Base-by-base conservation (phyloP, 2,797 vertebrate species). In the Sciurus carolinensis region DNA sequence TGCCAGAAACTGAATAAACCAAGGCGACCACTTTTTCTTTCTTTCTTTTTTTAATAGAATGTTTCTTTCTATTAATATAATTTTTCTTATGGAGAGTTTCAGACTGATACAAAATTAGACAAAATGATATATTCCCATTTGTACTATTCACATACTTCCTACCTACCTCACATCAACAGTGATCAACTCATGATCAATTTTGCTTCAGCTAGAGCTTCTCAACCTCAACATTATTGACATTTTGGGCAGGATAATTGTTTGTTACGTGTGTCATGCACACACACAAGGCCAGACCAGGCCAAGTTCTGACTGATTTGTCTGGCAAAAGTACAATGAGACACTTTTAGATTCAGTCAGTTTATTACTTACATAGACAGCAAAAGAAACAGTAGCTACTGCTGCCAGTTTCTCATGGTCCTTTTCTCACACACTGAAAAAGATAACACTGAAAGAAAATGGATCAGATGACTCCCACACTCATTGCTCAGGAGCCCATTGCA, bases 81-180 rank as follows among this genome's bases (percentile, higher is more conserved):
- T 64, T 93, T 96, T 91, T 95, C 57, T 91, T 91, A 86, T 54
- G 22, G 64, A 81, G 57, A 79, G 20, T 80, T 94, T 72, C 50
- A 94, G 89, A 73, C 20, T 59, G 64, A 84, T 76, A 59, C 39
- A 89, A 64, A 67, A 85, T 94, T 89, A 75, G 77, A 92, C 50
- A 50, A 80, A 87, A 79, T 14, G 15, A 17, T 59, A 5, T 66
- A 66, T 89, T 72, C 64, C n/a, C 9, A 42, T 90, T 94, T 81
- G 39, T 72, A 66, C 28, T 59, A 50, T 67, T 87, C 36, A 7
- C 72, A 36, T 62, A n/a, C 22, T 67, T 28, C 7, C 36, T 59
- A 28, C 13, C 72, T n/a, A 28, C 11, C 72, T n/a, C 80, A 20
- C 47, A 80, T 83, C 52, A 93, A 15, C 7, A 59, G 84, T 14